Evolutionary conservation across 2,888 invertebrate species (phyloP), one percentile per base, ranked within the genome.

Genomic region (Clunio marinus): DNA sequence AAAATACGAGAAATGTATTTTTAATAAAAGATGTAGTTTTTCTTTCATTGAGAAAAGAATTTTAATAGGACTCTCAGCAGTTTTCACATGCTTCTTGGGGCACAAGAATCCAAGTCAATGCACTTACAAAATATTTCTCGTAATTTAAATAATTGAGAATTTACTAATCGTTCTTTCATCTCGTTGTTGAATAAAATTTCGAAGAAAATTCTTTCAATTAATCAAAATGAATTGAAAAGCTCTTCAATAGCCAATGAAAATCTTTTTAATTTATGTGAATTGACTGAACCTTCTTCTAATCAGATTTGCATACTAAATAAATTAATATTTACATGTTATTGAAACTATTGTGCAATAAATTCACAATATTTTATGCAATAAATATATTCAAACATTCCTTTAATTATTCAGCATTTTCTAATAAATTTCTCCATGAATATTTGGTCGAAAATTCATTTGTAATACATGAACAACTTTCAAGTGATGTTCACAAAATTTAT

Each of bases 1-100:
- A n/a, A n/a, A n/a, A n/a, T n/a, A 10, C n/a, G 10, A 15, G n/a
- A 41, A 41, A 41, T 41, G 41, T n/a, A n/a, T 41, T 41, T 41
- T 32, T 41, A 51, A 17, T 51, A 22, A 51, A 51, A 51, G 51
- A 51, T 51, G 51, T 51, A 51, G 51, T 51, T 51, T 51, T 32
- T 32, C 32, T 20, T 55, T 60, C 60, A 60, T 37, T 58, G 58
- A 37, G 37, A 22, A 59, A 60, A 60, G 60, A 60, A 60, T 60
- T 60, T 60, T 60, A 60, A 60, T 60, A 60, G 60, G 60, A 60
- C 37, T 60, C 35, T 60, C 35, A 32, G 37, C 37, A 41, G 15
- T 41, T 41, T 41, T 41, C 41, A 41, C 41, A 41, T 41, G 41
- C 41, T 41, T n/a, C n/a, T n/a, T n/a, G n/a, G n/a, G n/a, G n/a